Evolutionary conservation across 2,113 vertebrate species (phyloP), one percentile per base, ranked within the genome.

Genomic region (Pipra filicauda): DNA sequence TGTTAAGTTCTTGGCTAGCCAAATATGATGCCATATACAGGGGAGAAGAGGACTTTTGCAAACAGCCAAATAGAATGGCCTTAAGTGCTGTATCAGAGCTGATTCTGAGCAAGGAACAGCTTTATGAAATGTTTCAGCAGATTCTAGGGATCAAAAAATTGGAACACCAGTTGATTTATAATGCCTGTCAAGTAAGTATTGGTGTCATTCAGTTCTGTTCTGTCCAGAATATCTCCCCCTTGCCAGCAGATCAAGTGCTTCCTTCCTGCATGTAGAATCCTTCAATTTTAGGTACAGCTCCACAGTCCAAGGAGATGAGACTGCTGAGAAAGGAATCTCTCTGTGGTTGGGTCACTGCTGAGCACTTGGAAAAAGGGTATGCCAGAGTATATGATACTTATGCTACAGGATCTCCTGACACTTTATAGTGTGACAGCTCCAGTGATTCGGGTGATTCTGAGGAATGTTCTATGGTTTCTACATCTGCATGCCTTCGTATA

Each of bases 91-190:
- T 99, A 31, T 99, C 99, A 1, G 99, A 99, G 97, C 98, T 99
- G 57, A 99, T 99, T 97, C 98, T 99, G 92, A 99, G 99, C 96
- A 99, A 99, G 96, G 99, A 99, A 89, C 99, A 99, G 93, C 98
- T 99, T 74, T 99, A 99, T 82, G 98, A 99, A 97, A 99, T 99
- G 99, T 99, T 99, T 96, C 99, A 99, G 93, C 99, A 99, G 97
- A 99, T 99, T 91, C 98, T 99, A 54, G 98, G 99, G 28, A 98
- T 99, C 94, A 98, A 99, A 92, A 99, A 99, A 93, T 98, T 99
- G 88, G 99, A 99, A 74, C 99, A 99, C 86, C 99, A 99, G 93
- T 98, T 99, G 87, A 98, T 99, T 77, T 99, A 99, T 97, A 99
- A 99, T 91, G 99, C 99, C 71, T 99, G 99, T 86, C 99, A 99